Base-by-base conservation (phyloP, 2,888 invertebrate species). In the Nebria brevicollis region DNA sequence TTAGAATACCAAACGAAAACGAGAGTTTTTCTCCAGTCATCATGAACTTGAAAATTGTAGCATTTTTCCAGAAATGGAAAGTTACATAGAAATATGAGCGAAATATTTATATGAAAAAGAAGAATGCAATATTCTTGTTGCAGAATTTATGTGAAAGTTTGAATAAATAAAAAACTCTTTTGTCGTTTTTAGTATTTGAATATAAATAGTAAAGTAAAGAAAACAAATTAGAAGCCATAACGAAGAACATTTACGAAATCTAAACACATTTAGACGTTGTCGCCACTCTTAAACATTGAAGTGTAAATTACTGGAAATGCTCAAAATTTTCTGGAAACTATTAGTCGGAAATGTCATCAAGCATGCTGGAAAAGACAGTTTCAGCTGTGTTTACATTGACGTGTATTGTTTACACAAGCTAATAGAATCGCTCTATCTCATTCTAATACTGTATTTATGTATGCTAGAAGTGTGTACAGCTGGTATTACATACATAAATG, bases 401-500 rank as follows among this genome's bases (percentile, higher is more conserved):
- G 83, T 80, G 66, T 77, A 84, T 84, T 85, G 85, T 86, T 86
- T 85, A 86, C 86, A 85, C 82, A 86, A 84, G 85, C 85, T 85
- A 85, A 86, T 85, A 85, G 86, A 85, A 83, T 85, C 74, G 1
- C 13, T 42, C 42, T 66, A 25, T 65, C 75, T 64, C 20, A n/a
- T 15, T 54, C 75, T 75, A 43, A 20, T 20, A 83, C 81, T 83
- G 83, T 86, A 85, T 86, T 86, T 86, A 85, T 85, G 85, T 85
- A 85, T 68, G 75, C 75, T 85, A 85, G 85, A 86, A 86, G 86
- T 86, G 85, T 85, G 85, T 85, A 86, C 86, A 86, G 86, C 86
- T 86, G 86, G 85, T 85, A 85, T 85, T 85, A 86, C 84, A 85
- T 77, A 82, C 76, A 75, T 77, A 75, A 79, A 54, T 65, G 73